Base-by-base conservation (phyloP, 1,140 invertebrate genomes). In the Chionoecetes opilio region DNA sequence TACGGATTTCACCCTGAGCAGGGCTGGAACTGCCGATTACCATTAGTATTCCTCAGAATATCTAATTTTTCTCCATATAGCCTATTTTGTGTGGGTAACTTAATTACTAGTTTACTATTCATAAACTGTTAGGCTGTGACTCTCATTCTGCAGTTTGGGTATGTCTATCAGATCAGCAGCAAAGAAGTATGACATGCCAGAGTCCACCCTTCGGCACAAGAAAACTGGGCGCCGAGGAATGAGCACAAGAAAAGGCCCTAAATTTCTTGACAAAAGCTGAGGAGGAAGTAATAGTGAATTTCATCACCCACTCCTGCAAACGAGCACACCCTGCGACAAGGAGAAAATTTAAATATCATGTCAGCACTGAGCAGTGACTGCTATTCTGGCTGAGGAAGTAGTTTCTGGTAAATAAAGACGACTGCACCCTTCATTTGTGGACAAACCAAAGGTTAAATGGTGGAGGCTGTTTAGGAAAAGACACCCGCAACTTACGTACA, bases 321-420 rank as follows among this genome's bases (percentile, higher is more conserved):
- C 31, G 87, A 38, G 87, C 87, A 9, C 87, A 89, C 26, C 87
- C 87, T 38, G 87, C 26, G 8, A 89, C 87, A 34, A 89, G 29
- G 87, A 26, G n/a, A n/a, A n/a, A n/a, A n/a, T n/a, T n/a, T 8
- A 38, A 89, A 89, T 41, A 38, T 89, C 2, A 34, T 89, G 31
- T 3, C 8, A 1, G 29, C 87, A 6, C 35, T 89, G n/a, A 1
- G 29, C 87, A 6, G 87, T 89, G 8, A 1, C 31, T 21, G 34
- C 8, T 37, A 89, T 89, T 26, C 87, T 89, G 8, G 35, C 3
- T 3, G 87, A 89, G 14, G 87, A 89, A 38, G 87, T 1, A 38
- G 87, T 1, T 38, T 8, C 32, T 6, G 29, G 37, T 2, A 21
- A 38, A 6, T 11, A 38, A 37, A 29, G 34, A 89, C n/a, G 14